These are phyloP conservation scores for Sialis lutaria DNA, from an alignment of 2,888 invertebrate species.

Conservation along the genomic window DNA sequence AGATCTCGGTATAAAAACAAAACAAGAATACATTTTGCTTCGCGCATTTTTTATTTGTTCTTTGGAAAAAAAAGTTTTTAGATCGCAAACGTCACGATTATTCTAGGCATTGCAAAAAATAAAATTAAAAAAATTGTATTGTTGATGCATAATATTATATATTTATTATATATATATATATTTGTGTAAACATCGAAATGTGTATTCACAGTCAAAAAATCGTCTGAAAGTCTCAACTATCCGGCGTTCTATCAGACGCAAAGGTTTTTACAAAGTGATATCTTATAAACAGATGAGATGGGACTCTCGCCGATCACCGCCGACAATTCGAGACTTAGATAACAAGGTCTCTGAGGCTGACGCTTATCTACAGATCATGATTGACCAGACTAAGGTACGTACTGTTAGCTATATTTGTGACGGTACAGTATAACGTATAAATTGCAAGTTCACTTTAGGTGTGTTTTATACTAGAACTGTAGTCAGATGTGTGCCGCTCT, in stretches of 20 bases:
- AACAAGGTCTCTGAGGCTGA: constrained; percentile 88
- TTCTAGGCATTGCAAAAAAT: no score
- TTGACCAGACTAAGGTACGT: constrained; percentile 68
- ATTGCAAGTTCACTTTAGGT: no score
- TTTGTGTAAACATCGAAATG: not conserved
- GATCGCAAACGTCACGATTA: no score
- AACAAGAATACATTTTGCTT: no score
- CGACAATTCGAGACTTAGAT: constrained; percentile 57
- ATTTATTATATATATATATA: not conserved
- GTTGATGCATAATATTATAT: no score
- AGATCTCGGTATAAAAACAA: no score
- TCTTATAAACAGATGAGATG: constrained; percentile 31
- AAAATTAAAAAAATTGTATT: no score
- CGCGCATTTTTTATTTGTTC: no score
- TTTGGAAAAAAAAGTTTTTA: no score
- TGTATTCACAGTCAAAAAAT: not conserved
- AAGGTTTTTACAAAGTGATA: not conserved
- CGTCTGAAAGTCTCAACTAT: not conserved
- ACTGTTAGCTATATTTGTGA: not conserved
- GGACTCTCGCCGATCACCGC: constrained; percentile 36
- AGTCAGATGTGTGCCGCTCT: no score
- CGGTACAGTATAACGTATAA: no score
- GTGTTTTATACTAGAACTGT: no score
- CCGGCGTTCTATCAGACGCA: not conserved
- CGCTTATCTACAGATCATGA: constrained; percentile 87